Evolutionary conservation across 1,140 invertebrate genomes (phyloP), one percentile per base, ranked within the genome.

Genomic region (Drosophila punjabiensis): DNA sequence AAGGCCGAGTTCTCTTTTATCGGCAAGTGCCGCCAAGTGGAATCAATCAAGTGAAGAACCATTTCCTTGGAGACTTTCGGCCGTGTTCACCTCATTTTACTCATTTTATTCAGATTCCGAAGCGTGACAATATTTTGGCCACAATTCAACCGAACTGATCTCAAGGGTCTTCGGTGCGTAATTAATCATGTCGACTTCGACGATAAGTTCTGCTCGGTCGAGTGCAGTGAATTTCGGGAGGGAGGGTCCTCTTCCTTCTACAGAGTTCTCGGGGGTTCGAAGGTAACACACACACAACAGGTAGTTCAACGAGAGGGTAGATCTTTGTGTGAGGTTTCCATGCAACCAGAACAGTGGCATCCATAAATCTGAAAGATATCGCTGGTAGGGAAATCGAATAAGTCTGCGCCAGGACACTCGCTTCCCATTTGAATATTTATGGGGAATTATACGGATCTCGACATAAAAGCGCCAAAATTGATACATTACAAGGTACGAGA

Each of bases 61-160:
- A 70, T 71, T 81, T 89, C 85, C 86, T 90, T 67, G 41, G 85
- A 85, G 85, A 76, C 47, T 67, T 45, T 81, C 60, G 68, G 70
- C 47, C 47, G 18, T 48, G 52, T 71, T 76, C 64, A 53, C 32
- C 45, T 69, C 53, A 50, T 55, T 43, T 77, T 68, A 45, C 28
- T 64, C 61, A 16, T 65, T 65, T 71, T 52, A 69, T 71, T 69
- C 61, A 66, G 28, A 52, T 61, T 58, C 69, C 84, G 67, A 89
- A 88, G 84, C 85, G 85, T 89, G 85, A 89, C 85, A 89, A 89
- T 90, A 89, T 90, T 89, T 89, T 89, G 85, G 85, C 85, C 81
- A 89, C 81, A 88, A 69, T 88, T 88, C 84, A 63, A 63, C 61
- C 39, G 83, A 88, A 88, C 56, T 64, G 76, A 79, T 65, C 77